Evolutionary conservation across 2,888 invertebrate genomes (phyloP), one percentile per base, ranked within the genome.

Genomic region (Branchipolynoe longqiensis): DNA sequence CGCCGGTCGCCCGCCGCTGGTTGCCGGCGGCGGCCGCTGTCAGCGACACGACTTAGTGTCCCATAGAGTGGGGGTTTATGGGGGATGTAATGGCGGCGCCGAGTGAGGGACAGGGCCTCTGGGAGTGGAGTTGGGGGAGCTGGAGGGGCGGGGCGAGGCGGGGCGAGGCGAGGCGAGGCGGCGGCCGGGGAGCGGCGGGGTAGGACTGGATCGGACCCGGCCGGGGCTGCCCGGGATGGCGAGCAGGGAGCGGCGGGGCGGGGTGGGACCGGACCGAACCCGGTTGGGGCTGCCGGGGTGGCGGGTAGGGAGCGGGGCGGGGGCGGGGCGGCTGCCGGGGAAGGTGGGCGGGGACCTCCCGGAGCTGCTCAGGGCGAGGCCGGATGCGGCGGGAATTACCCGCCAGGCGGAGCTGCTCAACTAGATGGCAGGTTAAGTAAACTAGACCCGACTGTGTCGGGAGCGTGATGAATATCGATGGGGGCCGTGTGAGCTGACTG

Each of bases 41-140:
- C 62, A 62, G 38, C 69, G 36, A 69, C 69, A 69, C 69, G 38
- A 38, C 69, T 69, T 69, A 69, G 38, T 38, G 38, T 69, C 69
- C 69, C 33, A 36, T 36, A 38, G 38, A 38, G 36, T 14, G 18
- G 22, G 3, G 69, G 36, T 69, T 69, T 69, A 69, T 38, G 33
- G 38, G 8, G 22, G 22, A 22, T n/a, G 69, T 69, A 69, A 69
- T 69, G 69, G 69, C 2, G 22, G 38, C 38, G 69, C 38, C 36
- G 36, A 69, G 69, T 69, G 69, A 69, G 38, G 33, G 33, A 69
- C 36, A 38, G 69, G 36, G 36, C 38, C 69, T 33, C 38, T 14
- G 69, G 69, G 38, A 14, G 36, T 38, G 36, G 36, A 33, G 36
- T 14, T 18, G 12, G 22, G 18, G 62, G 31, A 8, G 8, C 28